Evolutionary conservation across 2,888 invertebrate species (phyloP).

Genomic region (Morpho helenor): DNA sequence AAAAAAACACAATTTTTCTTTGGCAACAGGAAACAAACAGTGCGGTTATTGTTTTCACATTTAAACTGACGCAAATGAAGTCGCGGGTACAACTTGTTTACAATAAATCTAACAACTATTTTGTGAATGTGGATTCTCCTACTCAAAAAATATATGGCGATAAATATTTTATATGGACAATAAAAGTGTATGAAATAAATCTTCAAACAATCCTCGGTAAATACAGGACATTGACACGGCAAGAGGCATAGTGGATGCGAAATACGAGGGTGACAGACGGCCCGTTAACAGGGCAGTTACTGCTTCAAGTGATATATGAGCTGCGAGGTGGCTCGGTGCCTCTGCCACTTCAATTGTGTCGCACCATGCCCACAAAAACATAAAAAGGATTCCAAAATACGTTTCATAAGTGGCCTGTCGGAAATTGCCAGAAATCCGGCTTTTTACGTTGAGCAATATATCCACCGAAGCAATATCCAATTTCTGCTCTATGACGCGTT

Average conservation of each 20-base stretch:
- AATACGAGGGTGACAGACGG: constrained; percentile 67
- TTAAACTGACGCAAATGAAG: too few relatives aligned
- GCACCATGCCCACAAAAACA: constrained; percentile 66
- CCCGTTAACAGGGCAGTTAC: constrained; percentile 71
- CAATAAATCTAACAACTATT: neutral
- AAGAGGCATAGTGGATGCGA: constrained; percentile 46
- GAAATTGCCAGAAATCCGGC: constrained; percentile 75
- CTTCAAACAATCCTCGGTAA: constrained; percentile 27
- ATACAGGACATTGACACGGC: constrained; percentile 37
- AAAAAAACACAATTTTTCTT: too few relatives aligned
- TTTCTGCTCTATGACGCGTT: constrained; percentile 75
- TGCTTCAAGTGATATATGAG: constrained; percentile 73
- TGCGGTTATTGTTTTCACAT: too few relatives aligned
- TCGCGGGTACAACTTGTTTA: neutral
- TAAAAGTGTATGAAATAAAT: constrained; percentile 7
- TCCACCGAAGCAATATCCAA: constrained; percentile 67
- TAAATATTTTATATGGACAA: neutral
- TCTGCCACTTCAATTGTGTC: constrained; percentile 70
- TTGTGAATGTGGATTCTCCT: too few relatives aligned
- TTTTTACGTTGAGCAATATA: constrained; percentile 74
- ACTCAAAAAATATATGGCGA: neutral
- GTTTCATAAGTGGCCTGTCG: constrained; percentile 75
- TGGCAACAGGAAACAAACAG: too few relatives aligned
- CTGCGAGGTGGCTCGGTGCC: constrained; percentile 74
- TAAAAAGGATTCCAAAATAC: constrained; percentile 76